Evolutionary conservation across 2,888 invertebrate genomes (phyloP).

Genomic region (Colostygia pectinataria): DNA sequence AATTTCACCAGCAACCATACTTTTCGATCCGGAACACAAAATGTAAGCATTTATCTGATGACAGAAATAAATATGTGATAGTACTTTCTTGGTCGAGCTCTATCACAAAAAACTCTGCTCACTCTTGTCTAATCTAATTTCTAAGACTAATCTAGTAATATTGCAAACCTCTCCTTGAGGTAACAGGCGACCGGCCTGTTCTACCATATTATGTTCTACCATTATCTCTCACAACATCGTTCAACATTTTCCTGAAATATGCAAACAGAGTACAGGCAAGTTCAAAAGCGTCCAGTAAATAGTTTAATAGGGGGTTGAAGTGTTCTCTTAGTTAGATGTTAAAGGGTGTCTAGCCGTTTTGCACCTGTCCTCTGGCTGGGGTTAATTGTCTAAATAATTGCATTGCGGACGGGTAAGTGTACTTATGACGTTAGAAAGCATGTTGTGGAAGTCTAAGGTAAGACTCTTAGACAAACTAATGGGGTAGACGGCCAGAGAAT

Average conservation of each 20-base stretch:
- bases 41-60: no score
- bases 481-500: background rate
- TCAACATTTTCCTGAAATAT: background rate
- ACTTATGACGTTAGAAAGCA: slow-evolving; percentile 11
- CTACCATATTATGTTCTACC: background rate
- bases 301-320: slow-evolving; percentile 24
- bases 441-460: slow-evolving; percentile 12
- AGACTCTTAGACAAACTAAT: slow-evolving; percentile 3
- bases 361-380: slow-evolving; percentile 54
- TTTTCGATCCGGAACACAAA: no score
- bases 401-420: slow-evolving; percentile 38
- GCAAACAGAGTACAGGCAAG: slow-evolving; percentile 1
- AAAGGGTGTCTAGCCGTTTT: slow-evolving; percentile 24
- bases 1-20: no score
- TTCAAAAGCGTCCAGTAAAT: slow-evolving; percentile 24
- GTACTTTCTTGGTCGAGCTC: no score
- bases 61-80: no score
- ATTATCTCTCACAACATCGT: background rate
- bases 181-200: no score
- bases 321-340: slow-evolving; percentile 21
- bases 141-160: no score
- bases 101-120: no score
- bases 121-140: no score
- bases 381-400: slow-evolving; percentile 72
- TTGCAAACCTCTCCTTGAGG: no score